Conservation (phyloP, 2,113 vertebrate species). For the Onychostoma macrolepis region DNA sequence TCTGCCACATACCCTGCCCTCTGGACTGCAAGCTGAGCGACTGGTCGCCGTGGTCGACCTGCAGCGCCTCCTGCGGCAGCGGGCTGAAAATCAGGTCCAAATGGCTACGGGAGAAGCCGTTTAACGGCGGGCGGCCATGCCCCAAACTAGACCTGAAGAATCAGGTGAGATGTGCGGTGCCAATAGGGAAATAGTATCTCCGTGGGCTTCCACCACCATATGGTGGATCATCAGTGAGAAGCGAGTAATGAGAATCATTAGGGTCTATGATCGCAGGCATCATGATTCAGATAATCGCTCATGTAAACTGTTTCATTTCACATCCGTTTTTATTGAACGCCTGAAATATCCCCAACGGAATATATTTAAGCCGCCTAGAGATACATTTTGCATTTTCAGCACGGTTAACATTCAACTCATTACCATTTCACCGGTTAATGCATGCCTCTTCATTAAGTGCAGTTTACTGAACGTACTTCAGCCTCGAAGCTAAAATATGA, state of each 20-base stretch:
- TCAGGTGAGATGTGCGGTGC: slow-evolving; percentile 83
- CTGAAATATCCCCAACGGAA: slow-evolving; percentile 27
- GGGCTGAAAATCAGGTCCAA: slow-evolving; percentile 89
- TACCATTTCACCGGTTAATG: slow-evolving; percentile 33
- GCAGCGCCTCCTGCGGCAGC: slow-evolving; percentile 88
- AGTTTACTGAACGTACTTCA: slow-evolving; percentile 14
- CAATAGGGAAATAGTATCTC: not conserved
- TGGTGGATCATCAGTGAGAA: not conserved
- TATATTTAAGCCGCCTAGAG: slow-evolving; percentile 24
- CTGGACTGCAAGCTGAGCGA: slow-evolving; percentile 95
- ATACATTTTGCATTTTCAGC: slow-evolving; percentile 34
- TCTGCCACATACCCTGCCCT: slow-evolving; percentile 88
- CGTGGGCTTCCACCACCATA: not conserved
- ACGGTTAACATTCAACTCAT: slow-evolving; percentile 24
- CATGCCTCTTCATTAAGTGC: slow-evolving; percentile 41
- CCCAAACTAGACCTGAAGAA: slow-evolving; percentile 95
- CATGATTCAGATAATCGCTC: slow-evolving; percentile 30
- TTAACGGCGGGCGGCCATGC: slow-evolving; percentile 93
- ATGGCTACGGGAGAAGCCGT: slow-evolving; percentile 96
- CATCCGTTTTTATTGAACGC: slow-evolving; percentile 30
- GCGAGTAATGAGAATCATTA: slow-evolving; percentile 32
- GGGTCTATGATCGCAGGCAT: slow-evolving; percentile 21
- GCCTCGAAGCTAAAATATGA: slow-evolving; percentile 37
- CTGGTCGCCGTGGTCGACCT: slow-evolving; percentile 92
- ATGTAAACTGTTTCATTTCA: slow-evolving; percentile 28